Base-by-base conservation (phyloP, 1,140 invertebrate species). In the Zaprionus capensis region DNA sequence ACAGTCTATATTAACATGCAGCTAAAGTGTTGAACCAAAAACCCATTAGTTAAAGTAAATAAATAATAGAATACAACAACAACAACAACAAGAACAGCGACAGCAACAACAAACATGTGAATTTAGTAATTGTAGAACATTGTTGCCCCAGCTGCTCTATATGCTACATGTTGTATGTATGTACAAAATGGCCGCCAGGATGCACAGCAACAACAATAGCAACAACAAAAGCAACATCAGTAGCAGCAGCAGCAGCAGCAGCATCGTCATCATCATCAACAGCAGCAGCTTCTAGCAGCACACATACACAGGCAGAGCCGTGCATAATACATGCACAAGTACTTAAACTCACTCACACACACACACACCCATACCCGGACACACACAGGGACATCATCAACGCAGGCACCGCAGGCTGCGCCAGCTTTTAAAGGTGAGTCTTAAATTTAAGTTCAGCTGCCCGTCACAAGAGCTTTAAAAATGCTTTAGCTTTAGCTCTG, bases 181-280 rank as follows among this genome's bases (percentile, higher is more conserved):
- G 71, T 67, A 73, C 82, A 84, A 88, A 90, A 90, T 88, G 84
- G 84, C 85, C 85, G 84, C 79, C 85, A 88, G 84, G 84, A 88
- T 81, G 85, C 71, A 64, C 41, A 59, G 44, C 69, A 65, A 22
- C 66, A 70, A 31, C 63, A 72, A 22, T 36, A 66, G 56, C 75
- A 78, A 63, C 59, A 64, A 20, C 72, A 49, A 38, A 63, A 46
- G 26, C 74, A 62, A 61, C 78, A 76, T 59, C 81, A 68, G 15
- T 58, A 71, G 64, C 79, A 72, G 36, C 63, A 55, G 69, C 41
- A 58, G 12, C 31, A 26, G 4, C 56, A 58, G 17, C 44, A 22
- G 7, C 55, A 58, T 31, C 31, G 22, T 15, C 56, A 59, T 14
- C 56, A 24, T 7, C 55, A 58, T 31, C 31, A 22, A 15, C 12